phyloP scores from a whole-genome alignment of 2,888 invertebrate species.

The Chrysopilus asiliformis region DNA sequence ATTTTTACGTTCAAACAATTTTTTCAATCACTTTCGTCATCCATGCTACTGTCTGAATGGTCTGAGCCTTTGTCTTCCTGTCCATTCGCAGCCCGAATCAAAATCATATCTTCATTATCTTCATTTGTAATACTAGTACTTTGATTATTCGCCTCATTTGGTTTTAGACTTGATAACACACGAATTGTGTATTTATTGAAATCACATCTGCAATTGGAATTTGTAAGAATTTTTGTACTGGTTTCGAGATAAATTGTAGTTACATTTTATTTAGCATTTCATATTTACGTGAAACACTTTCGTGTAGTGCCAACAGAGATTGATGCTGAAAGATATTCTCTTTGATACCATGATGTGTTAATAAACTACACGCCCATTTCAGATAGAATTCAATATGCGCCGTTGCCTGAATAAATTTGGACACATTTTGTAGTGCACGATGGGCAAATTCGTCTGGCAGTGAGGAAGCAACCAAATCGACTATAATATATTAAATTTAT shows the following conservation, averaged over 20 bases:
- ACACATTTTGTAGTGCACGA: slow-evolving; percentile 56
- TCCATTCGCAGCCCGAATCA: too few species aligned
- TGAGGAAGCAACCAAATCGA: slow-evolving; percentile 54
- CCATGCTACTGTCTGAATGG: slow-evolving; percentile 37
- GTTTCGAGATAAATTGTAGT: slow-evolving; percentile 18
- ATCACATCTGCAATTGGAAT: slow-evolving; percentile 56
- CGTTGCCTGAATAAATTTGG: slow-evolving; percentile 59
- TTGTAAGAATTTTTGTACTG: slow-evolving; percentile 1
- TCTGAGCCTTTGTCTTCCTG: too few species aligned
- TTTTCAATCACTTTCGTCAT: slow-evolving; percentile 31
- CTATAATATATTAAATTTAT: slow-evolving; percentile 35
- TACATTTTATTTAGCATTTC: slow-evolving; percentile 75
- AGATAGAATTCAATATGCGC: slow-evolving; percentile 82
- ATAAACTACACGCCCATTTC: slow-evolving; percentile 57
- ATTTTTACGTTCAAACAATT: too few species aligned
- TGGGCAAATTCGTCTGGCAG: slow-evolving; percentile 65
- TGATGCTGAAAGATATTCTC: slow-evolving; percentile 46
- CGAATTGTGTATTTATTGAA: slow-evolving; percentile 75
- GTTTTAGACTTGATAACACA: slow-evolving; percentile 46
- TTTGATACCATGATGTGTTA: slow-evolving; percentile 51
- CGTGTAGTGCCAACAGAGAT: slow-evolving; percentile 59
- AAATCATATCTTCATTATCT: slow-evolving; percentile 16
- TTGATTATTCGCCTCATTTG: slow-evolving; percentile 10
- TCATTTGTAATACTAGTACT: slow-evolving; percentile 17
- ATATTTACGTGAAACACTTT: slow-evolving; percentile 62